Evolutionary conservation across 2,113 vertebrate genomes (phyloP), one percentile per base, ranked within the genome.

Genomic region (Lota lota): DNA sequence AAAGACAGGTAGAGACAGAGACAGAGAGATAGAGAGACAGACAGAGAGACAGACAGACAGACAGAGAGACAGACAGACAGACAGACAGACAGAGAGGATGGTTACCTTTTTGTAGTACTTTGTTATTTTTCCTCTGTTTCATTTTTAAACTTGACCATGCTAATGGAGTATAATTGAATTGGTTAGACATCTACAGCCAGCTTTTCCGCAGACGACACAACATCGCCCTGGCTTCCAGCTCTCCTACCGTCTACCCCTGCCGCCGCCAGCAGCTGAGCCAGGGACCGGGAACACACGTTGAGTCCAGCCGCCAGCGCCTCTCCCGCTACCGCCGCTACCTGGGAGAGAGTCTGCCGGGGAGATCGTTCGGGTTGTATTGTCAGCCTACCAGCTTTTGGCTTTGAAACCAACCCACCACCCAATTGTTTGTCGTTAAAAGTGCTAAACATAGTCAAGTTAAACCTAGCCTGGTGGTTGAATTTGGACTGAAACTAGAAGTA

Each of bases 221-320:
- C 6, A 7, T 17, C 15, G 5, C 5, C 3, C 0, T 10, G 4
- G 62, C 4, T 10, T 40, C 17, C 17, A 6, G 28, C 14, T 64
- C 11, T 17, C 79, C 28, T 64, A 92, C 90, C 89, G 15, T 84
- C 40, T n/a, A 90, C 15, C 68, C 88, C 91, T 5, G 83, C 73
- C 1, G 79, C 68, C 19, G 70, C 33, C 59, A 91, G 77, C 5
- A 90, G 40, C 16, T 90, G 76, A 1, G 73, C 57, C 15, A 79
- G 16, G 11, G 87, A 77, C 22, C 68, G 64, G 0, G 77, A 73
- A 3, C 85, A 50, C 8, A 88, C 66, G 0, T 85, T 90, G 4
- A 88, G 62, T 40, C 69, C 80, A 0, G 20, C 47, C 10, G 88
- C 85, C 47, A 81, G 1, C 12, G 72, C 62, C 33, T 14, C 73